phyloP scores from a whole-genome alignment of 2,888 invertebrate genomes.

The Euplagia quadripunctaria region DNA sequence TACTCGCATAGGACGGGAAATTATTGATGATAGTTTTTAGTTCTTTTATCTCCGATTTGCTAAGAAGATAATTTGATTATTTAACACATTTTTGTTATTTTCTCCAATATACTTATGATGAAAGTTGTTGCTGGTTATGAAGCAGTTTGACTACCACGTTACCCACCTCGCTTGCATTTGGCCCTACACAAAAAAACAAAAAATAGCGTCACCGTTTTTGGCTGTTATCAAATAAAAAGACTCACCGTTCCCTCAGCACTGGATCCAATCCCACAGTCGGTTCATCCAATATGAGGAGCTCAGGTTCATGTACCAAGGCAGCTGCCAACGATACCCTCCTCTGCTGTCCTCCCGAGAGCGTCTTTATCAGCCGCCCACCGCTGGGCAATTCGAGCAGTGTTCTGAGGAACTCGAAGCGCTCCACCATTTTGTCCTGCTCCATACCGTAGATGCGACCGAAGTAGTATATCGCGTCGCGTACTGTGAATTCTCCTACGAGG shows the following conservation, averaged over 20 bases:
- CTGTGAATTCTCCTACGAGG: constrained; percentile 92
- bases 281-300: constrained; percentile 95
- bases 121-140: no score
- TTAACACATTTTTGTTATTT: no score
- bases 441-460: constrained; percentile 96
- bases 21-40: no score
- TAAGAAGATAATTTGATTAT: no score
- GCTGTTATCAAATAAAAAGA: constrained; percentile 8
- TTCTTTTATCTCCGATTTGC: no score
- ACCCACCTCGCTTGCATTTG: no score
- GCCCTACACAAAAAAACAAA: no score
- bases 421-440: constrained; percentile 88
- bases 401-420: constrained; percentile 90
- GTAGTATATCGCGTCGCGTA: constrained; percentile 94
- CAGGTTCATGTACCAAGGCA: constrained; percentile 95
- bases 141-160: no score
- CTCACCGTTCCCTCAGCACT: constrained; percentile 92
- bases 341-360: constrained; percentile 96
- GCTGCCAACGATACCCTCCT: constrained; percentile 95
- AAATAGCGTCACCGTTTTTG: no score
- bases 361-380: constrained; percentile 88
- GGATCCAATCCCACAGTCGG: constrained; percentile 98
- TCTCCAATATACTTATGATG: no score
- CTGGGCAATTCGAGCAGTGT: constrained; percentile 93
- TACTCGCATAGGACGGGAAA: no score